Evolutionary conservation across 2,888 invertebrate species (phyloP).

Genomic region (Metacarcinus magister): DNA sequence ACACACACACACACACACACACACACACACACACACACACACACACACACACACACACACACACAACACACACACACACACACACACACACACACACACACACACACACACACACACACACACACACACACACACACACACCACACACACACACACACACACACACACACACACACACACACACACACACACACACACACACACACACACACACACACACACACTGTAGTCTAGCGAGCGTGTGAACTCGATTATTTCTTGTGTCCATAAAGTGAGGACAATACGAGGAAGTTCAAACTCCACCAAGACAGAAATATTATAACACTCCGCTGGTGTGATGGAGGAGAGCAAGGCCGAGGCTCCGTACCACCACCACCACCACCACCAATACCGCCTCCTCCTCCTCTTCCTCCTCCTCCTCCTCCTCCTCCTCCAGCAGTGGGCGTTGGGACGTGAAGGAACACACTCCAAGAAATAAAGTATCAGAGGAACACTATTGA

Average conservation of each 20-base stretch:
- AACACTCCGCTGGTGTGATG: neutral
- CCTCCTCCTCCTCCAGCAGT: too few species aligned
- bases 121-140: too few species aligned
- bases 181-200: constrained; percentile 29
- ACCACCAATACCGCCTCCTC: too few species aligned
- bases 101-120: too few species aligned
- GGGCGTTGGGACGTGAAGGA: neutral
- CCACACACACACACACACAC: neutral
- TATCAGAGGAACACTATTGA: too few species aligned
- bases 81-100: too few species aligned
- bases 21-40: too few species aligned
- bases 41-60: too few species aligned
- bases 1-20: too few species aligned
- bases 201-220: constrained; percentile 32
- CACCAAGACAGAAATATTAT: neutral
- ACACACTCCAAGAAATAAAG: neutral
- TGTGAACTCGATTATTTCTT: constrained; percentile 11
- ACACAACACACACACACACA: too few species aligned
- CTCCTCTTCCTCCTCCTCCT: too few species aligned
- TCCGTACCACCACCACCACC: neutral
- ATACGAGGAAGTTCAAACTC: constrained; percentile 18
- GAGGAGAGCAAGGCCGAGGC: neutral
- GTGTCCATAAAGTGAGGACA: constrained; percentile 27
- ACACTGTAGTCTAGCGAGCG: neutral
- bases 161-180: constrained; percentile 36